Evolutionary conservation across 2,888 invertebrate genomes (phyloP), one percentile per base, ranked within the genome.

Genomic region (Caenorhabditis parvicauda): DNA sequence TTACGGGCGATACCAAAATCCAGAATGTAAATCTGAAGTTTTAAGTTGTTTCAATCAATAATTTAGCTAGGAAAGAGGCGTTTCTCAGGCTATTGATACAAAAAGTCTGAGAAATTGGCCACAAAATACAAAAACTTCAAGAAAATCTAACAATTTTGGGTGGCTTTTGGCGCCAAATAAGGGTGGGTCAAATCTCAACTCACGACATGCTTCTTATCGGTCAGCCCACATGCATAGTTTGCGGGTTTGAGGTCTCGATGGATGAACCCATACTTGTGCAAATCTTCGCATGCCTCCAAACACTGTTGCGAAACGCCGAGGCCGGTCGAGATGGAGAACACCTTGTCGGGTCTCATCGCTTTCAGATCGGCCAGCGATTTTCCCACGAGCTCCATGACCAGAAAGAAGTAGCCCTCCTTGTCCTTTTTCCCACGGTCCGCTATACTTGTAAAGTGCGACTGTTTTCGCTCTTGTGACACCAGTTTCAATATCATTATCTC

Each of bases 1-100:
- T 66, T 64, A 14, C 77, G 64, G 1, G 77, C 70, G 38, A 77
- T 76, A 19, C 76, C 76, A 46, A 75, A 77, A 57, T 76, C 76
- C 47, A 77, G 67, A 45, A 77, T 68, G 55, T 74, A 77, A 25
- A 77, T 59, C 48, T 52, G 42, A 21, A 39, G 22, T 9, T 27
- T 37, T 32, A 22, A n/a, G 25, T 25, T 4, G n/a, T n/a, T n/a
- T n/a, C n/a, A n/a, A n/a, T n/a, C 19, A 29, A 46, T 4, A 5
- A n/a, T n/a, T 32, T 12, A 32, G 35, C 9, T 12, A 32, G 35
- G 9, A 14, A 32, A 32, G 9, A 14, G 35, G 35, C 9, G 14
- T 14, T 32, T 9, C 9, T 14, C 9, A 32, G 14, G 14, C n/a
- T 12, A 14, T 32, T 14, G 14, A 32, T 32, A n/a, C n/a, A n/a